phyloP scores from a whole-genome alignment of 2,113 vertebrate species.

The Hippocampus comes region DNA sequence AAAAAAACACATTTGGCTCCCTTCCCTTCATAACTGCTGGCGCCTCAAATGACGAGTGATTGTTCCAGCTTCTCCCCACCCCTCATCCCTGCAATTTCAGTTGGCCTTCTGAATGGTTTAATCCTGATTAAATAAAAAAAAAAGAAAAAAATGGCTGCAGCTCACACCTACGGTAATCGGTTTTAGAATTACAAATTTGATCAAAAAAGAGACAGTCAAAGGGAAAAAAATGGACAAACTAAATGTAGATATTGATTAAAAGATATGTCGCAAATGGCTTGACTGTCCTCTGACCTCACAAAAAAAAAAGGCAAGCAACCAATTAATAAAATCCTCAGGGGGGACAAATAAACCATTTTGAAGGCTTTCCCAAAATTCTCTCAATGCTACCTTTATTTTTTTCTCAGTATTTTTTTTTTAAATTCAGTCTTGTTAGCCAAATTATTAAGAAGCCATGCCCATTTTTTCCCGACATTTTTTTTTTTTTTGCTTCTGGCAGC shows the following conservation, averaged over 20 bases:
- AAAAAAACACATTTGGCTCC: background rate
- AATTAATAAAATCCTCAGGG: background rate
- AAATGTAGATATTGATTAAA: conserved; percentile 24
- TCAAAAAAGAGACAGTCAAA: background rate
- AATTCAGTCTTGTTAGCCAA: no score
- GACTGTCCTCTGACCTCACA: background rate
- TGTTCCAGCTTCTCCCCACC: conserved; percentile 20
- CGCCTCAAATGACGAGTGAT: background rate
- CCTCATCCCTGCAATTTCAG: conserved; percentile 10
- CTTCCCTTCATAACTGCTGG: conserved; percentile 12
- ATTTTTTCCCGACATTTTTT: no score
- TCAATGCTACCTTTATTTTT: no score
- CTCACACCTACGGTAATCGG: conserved; percentile 3
- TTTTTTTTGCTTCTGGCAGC: no score
- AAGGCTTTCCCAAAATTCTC: no score
- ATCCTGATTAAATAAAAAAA: background rate
- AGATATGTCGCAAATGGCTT: conserved; percentile 24
- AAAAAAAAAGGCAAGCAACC: no score
- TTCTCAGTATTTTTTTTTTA: no score
- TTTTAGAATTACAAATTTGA: conserved; percentile 18
- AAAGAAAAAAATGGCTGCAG: background rate
- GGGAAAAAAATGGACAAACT: conserved; percentile 24
- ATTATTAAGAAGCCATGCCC: no score
- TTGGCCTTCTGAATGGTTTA: conserved; percentile 20
- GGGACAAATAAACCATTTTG: background rate